Conservation (phyloP, 2,113 vertebrate genomes). For the Dryoscopus gambensis region DNA sequence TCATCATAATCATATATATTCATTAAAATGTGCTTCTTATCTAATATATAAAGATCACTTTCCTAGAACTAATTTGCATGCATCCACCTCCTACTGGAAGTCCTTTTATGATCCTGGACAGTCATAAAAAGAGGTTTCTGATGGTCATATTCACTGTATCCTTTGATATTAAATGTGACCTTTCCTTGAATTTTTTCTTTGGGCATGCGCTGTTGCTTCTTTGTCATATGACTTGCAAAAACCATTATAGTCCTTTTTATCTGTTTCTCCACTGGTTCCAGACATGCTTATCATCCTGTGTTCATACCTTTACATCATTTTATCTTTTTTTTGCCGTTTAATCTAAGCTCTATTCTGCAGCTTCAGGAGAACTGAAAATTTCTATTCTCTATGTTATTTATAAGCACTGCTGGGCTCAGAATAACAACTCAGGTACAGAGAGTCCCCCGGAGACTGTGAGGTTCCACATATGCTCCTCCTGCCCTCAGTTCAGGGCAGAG, state of each 20-base stretch:
- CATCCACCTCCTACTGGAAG: not conserved
- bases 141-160: not conserved
- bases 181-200: not conserved
- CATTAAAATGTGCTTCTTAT: not conserved
- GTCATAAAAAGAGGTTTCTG: not conserved
- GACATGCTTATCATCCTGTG: not conserved
- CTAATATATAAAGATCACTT: not conserved
- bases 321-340: not conserved
- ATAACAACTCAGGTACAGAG: no score
- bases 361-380: not conserved
- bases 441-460: no score
- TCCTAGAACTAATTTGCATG: not conserved
- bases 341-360: not conserved
- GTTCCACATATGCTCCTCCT: no score
- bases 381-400: not conserved
- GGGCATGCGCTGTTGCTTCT: not conserved
- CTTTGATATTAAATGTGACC: not conserved
- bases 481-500: no score
- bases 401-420: no score
- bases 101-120: not conserved
- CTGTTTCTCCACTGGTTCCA: not conserved
- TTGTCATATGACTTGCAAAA: not conserved
- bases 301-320: not conserved
- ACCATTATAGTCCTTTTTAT: not conserved
- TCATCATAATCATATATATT: not conserved